Base-by-base conservation (phyloP, 2,888 invertebrate genomes). In the Pollenia griseotomentosa region DNA sequence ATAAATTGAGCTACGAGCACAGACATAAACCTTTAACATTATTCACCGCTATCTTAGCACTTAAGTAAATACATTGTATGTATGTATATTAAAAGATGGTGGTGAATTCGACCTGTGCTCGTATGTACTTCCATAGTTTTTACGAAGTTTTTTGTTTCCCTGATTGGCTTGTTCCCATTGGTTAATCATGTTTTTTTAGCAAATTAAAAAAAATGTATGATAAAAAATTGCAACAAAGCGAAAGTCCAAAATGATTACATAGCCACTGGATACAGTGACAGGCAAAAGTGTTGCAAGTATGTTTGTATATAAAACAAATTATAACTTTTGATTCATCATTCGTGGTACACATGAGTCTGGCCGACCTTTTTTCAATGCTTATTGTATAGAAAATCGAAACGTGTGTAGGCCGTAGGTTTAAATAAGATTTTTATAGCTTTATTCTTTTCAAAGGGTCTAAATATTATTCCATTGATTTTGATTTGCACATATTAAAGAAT, bases 221-320 rank as follows among this genome's bases (percentile, higher is more conserved):
- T 74, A 75, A 85, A 84, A 84, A 80, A 85, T 16, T 61, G 66
- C 55, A 70, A 42, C 2, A 55, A 79, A 74, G 73, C 33, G 74
- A 66, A 10, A 4, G 19, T 1, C 12, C 23, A 5, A 2, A 33
- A 53, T 40, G 2, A 61, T 55, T 40, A 33, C 33, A 33, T 74
- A 74, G 48, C 79, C 84, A 84, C 70, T 61, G 23, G 1, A 0
- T 23, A 77, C 77, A 83, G 83, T 83, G 70, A 7, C 61, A 63
- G 51, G 5, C 66, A 66, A 74, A 48, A 68, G 5, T 48, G 11
- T 48, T 19, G 33, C 23, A 8, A 23, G 2, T 23, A 23, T 23
- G 23, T 23, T 23, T 23, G 23, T 23, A 23, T 23, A 23, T 23
- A 23, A 23, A 23, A 23, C 23, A 23, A 23, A 23, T 2, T 23